Base-by-base conservation (phyloP, 2,113 vertebrate genomes). In the pig (Sus scrofa) region DNA sequence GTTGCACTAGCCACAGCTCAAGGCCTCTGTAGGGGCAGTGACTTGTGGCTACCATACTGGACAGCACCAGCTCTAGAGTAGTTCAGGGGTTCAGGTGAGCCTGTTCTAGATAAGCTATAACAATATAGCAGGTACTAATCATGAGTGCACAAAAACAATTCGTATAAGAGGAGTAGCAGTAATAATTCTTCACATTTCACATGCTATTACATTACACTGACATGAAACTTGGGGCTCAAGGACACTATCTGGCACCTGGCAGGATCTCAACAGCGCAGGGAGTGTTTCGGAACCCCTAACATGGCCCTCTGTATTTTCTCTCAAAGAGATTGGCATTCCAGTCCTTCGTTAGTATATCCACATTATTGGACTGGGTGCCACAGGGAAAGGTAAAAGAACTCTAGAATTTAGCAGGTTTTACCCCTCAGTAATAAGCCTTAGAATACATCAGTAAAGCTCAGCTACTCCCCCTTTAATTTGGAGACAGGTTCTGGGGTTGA, bases 161-260 rank as follows among this genome's bases (percentile, higher is more conserved):
- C 63, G 22, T 83, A 50, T 22, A 30, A 65, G 60, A 77, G 81
- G 39, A 15, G 37, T 22, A 74, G 27, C 14, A 56, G 14, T 19
- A 63, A 63, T 58, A 19, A 39, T 26, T 39, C 18, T 3, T 83
- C 37, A 30, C 10, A 73, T 67, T 73, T 37, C 39, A 70, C 37
- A 84, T 26, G 13, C 7, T 77, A 70, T 44, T 93, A 22, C 2
- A 18, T 6, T 12, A 67, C 6, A 12, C 12, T 37, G 60, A 86
- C 12, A 74, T 74, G 60, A n/a, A 85, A 60, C 18, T 24, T 19
- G 34, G 30, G 56, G 19, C 20, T 65, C 62, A 50, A 82, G 39
- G 2, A 34, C 1, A 50, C 2, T 2, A 18, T 16, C 26, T 32
- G 13, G 14, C 10, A 18, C 20, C 26, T 32, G 13, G 14, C 10